phyloP scores from a whole-genome alignment of 2,888 invertebrate genomes.

The Perdita meconis region DNA sequence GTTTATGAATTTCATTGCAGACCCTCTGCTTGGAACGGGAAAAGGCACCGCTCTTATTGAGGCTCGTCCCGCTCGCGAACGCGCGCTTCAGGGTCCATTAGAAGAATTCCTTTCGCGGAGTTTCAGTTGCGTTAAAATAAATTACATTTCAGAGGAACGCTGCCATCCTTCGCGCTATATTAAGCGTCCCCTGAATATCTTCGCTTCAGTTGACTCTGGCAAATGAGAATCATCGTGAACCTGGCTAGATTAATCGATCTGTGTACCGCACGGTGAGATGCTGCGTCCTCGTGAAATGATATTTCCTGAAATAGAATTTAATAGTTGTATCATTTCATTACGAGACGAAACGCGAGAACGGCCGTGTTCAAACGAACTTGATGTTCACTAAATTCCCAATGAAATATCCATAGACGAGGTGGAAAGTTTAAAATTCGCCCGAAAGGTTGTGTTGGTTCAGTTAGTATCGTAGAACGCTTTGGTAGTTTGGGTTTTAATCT shows the following conservation, averaged over 20 bases:
- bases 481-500: no score
- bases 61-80: background rate
- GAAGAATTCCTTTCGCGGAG: conserved; percentile 24
- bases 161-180: background rate
- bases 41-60: conserved; percentile 19
- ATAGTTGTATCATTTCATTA: background rate
- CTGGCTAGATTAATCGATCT: conserved; percentile 10
- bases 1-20: conserved; percentile 25
- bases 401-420: background rate
- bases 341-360: no score
- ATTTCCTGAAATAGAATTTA: conserved; percentile 10
- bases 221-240: background rate
- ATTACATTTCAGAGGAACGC: background rate
- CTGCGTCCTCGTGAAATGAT: background rate
- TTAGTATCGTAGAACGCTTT: no score
- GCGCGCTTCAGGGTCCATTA: background rate
- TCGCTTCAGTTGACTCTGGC: background rate
- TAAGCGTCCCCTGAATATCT: background rate
- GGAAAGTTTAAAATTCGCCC: no score
- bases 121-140: conserved; percentile 6
- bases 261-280: background rate
- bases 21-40: background rate
- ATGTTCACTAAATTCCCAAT: background rate
- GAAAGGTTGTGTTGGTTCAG: no score
- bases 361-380: no score